Evolutionary conservation across 2,113 vertebrate genomes (phyloP).

Genomic region (Scytalopus superciliaris): DNA sequence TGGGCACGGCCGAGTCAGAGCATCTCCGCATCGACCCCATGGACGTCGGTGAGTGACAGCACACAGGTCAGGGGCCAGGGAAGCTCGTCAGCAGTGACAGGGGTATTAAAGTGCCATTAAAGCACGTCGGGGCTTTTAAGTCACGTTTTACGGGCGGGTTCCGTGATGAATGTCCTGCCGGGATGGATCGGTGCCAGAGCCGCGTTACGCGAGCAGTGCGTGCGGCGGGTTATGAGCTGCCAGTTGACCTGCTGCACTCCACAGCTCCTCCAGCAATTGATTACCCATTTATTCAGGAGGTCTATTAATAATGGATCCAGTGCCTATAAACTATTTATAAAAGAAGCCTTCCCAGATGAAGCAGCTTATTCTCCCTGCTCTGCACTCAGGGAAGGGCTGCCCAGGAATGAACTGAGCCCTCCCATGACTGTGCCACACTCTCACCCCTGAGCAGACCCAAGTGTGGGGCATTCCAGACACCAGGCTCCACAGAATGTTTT

Average conservation of each 20-base stretch:
- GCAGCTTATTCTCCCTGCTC: neutral
- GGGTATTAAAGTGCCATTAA: neutral
- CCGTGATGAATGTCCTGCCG: neutral
- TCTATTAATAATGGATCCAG: constrained; percentile 46
- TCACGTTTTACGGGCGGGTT: neutral
- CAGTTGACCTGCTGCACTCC: constrained; percentile 48
- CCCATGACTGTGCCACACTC: neutral
- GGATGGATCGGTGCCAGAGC: neutral
- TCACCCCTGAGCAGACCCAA: rapidly evolving
- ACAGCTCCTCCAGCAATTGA: constrained; percentile 33
- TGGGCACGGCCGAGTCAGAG: constrained; percentile 76
- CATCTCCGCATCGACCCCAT: constrained; percentile 76
- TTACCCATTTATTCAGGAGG: constrained; percentile 39
- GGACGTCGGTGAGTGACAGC: constrained; percentile 72
- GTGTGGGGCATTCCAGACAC: neutral
- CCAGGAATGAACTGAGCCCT: neutral
- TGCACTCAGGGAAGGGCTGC: neutral
- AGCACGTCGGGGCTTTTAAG: neutral
- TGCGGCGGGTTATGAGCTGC: neutral
- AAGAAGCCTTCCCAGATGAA: neutral
- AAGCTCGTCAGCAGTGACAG: neutral
- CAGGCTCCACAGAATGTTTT: neutral
- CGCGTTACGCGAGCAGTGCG: rapidly evolving
- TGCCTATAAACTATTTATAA: constrained; percentile 41
- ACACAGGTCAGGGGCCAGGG: neutral